phyloP scores from a whole-genome alignment of 2,113 vertebrate genomes.

The Egretta garzetta region DNA sequence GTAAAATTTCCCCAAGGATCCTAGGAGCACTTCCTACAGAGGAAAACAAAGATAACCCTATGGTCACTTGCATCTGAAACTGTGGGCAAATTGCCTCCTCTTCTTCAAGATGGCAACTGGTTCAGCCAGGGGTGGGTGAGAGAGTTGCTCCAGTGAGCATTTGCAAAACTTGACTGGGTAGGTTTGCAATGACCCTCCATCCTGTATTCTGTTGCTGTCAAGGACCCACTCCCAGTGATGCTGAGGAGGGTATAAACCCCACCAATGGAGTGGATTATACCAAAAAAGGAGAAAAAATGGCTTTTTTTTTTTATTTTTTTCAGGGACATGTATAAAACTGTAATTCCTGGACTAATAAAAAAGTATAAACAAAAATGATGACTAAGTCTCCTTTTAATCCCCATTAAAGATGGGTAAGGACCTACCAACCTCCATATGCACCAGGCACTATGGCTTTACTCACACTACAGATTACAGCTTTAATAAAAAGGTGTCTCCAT shows the following conservation, averaged over 20 bases:
- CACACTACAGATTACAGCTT: not conserved
- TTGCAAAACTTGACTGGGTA: not conserved
- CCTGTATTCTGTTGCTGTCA: not conserved
- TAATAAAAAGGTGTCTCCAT: not conserved
- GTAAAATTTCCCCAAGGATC: not conserved
- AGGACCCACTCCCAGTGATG: too few species aligned
- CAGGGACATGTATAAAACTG: not conserved
- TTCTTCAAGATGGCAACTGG: not conserved
- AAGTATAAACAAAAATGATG: not conserved
- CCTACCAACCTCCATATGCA: not conserved
- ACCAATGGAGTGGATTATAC: rapidly evolving
- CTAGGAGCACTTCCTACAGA: rapidly evolving
- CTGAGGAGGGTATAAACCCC: not conserved
- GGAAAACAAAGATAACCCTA: not conserved
- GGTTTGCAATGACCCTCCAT: not conserved
- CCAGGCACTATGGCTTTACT: not conserved
- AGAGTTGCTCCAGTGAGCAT: not conserved
- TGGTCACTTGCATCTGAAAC: not conserved
- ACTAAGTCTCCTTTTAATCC: not conserved
- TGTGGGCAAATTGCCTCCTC: not conserved
- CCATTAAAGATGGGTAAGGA: not conserved
- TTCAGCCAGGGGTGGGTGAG: not conserved
- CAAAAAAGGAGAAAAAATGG: not conserved
- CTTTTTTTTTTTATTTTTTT: not conserved
- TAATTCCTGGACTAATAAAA: not conserved